Conservation (phyloP, 1,140 invertebrate genomes). For the Trinorchestia longiramus region DNA sequence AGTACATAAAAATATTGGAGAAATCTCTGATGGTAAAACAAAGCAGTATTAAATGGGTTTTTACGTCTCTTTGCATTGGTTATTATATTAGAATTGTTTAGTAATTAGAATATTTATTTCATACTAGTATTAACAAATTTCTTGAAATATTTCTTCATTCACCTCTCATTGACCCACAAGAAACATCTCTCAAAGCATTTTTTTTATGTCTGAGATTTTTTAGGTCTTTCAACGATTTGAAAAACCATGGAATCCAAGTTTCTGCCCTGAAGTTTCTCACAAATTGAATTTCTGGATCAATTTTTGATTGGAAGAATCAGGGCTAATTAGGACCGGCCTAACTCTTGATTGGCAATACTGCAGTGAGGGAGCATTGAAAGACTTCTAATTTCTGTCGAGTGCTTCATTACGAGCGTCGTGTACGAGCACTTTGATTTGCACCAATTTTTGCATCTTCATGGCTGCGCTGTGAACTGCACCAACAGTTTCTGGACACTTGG, state of each 20-base stretch:
- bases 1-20: too few relatives aligned
- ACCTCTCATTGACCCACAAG: too few relatives aligned
- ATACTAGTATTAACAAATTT: too few relatives aligned
- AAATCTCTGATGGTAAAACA: too few relatives aligned
- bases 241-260: background rate
- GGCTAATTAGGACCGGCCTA: background rate
- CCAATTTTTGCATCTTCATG: background rate
- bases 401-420: background rate
- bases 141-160: too few relatives aligned
- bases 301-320: background rate
- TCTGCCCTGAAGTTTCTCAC: background rate
- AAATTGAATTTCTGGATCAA: background rate
- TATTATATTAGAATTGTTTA: too few relatives aligned
- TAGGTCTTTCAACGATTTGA: background rate
- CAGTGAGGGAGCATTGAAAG: background rate
- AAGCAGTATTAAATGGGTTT: too few relatives aligned
- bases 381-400: conserved; percentile 4
- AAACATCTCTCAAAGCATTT: too few relatives aligned
- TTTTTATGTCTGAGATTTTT: too few relatives aligned
- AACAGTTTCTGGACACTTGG: background rate
- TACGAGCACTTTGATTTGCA: background rate
- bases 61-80: too few relatives aligned
- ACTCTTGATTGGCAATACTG: conserved; percentile 7
- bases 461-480: background rate
- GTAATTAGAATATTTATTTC: too few relatives aligned